Base-by-base conservation (phyloP, 2,888 invertebrate genomes). In the Selenia dentaria region DNA sequence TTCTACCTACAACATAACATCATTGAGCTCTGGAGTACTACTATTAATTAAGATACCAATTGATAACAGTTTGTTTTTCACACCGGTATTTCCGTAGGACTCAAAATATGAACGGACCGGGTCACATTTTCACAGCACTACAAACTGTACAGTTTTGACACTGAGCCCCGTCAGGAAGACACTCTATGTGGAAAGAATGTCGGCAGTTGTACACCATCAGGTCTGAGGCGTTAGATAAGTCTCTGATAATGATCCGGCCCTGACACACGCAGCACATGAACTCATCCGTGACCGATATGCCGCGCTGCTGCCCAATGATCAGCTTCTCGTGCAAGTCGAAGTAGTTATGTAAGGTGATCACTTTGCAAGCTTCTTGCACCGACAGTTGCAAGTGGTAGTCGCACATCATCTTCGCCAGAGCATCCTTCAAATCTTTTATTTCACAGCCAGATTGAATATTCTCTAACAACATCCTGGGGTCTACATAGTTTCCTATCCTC, bases 341-440 rank as follows among this genome's bases (percentile, higher is more conserved):
- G 79, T 97, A 97, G 86, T 98, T 98, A 1, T 94, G 93, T 1
- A 97, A 93, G n/a, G 98, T 93, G 51, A 98, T 97, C 70, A 96
- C 94, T 68, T 96, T 95, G 78, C 97, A 97, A 0, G 97, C 97
- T 78, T 97, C 96, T 78, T 97, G 95, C 12, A 98, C 94, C 1
- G 97, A 96, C 16, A 97, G 94, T 93, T 98, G 98, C 47, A 98
- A 91, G 71, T 96, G 97, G 79, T 97, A 99, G 78, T 99, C 99
- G 65, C 96, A 95, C 85, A 99, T 93, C 94, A 99, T 97, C 88
- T 98, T 98, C 1, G 97, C 97, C 6, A 99, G 91, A 0, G 98
- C 96, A 66, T 96, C 95, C 62, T 98, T 95, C 27, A 99, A 88
- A 25, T 97, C 97, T 5, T 97, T 96, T 64, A 99, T 97, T 76